Percentiles rank a stretch among this genome's conserved stretches.
These are phyloP conservation scores for Pocillopora grandis DNA, from an alignment of 92 coral and sea anemone species.

Conservation along the genomic window DNA sequence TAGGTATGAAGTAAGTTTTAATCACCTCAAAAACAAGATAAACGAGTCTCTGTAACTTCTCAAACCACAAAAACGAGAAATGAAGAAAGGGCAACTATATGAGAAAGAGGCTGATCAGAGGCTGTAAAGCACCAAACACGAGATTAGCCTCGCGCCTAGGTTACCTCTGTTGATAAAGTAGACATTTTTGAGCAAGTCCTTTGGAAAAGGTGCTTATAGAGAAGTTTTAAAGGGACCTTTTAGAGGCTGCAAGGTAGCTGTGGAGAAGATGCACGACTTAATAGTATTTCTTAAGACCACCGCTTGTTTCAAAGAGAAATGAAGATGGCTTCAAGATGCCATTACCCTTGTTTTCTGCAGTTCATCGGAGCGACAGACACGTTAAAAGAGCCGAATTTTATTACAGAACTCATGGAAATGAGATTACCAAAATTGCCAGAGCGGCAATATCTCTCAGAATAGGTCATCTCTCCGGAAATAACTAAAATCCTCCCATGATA, in stretches of 20 bases:
- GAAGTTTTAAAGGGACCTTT: conserved; percentile 56
- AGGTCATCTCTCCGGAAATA: conserved; percentile 60
- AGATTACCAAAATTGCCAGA: conserved; percentile 52
- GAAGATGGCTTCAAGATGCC: conserved; percentile 75
- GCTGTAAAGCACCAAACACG: too few relatives aligned
- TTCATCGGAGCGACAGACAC: conserved; percentile 89
- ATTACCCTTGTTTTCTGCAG: conserved; percentile 81
- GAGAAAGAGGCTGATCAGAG: too few relatives aligned
- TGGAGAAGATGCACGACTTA: conserved; percentile 65
- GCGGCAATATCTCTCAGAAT: not conserved
- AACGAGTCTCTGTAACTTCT: too few relatives aligned
- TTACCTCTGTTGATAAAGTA: conserved; percentile 56
- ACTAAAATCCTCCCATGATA: conserved; percentile 61
- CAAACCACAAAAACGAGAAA: too few relatives aligned
- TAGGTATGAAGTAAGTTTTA: too few relatives aligned
- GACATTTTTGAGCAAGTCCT: conserved; percentile 9
- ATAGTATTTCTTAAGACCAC: conserved; percentile 41
- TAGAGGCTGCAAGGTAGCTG: conserved; percentile 67
- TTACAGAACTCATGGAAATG: conserved; percentile 67
- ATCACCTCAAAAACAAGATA: too few relatives aligned
- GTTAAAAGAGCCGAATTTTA: conserved; percentile 41
- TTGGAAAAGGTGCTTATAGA: conserved; percentile 80
- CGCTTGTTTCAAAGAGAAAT: conserved; percentile 71
- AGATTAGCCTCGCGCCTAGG: conserved; percentile 51
- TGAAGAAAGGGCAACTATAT: too few relatives aligned